phyloP scores from a whole-genome alignment of 1,140 invertebrate genomes.

The Lineus longissimus region DNA sequence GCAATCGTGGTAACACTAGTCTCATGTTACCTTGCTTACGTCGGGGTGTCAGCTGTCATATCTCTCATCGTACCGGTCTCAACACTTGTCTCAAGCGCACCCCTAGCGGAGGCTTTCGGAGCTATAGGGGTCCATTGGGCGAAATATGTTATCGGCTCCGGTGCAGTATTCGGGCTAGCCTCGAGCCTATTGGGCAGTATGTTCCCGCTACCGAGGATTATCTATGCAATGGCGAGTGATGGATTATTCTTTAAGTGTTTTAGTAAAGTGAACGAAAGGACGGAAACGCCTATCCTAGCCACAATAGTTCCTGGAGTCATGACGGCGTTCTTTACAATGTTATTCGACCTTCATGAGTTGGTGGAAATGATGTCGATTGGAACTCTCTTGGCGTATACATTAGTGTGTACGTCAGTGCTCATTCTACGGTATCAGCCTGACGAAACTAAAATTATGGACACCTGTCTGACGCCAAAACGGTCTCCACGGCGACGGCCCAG shows the following conservation, averaged over 20 bases:
- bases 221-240: slow-evolving; percentile 66
- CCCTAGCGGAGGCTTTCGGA: slow-evolving; percentile 87
- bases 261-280: slow-evolving; percentile 46
- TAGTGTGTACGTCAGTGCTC: slow-evolving; percentile 83
- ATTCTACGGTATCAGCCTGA: slow-evolving; percentile 65
- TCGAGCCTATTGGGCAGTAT: slow-evolving; percentile 92
- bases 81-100: slow-evolving; percentile 77
- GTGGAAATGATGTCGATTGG: slow-evolving; percentile 95
- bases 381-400: slow-evolving; percentile 83
- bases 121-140: slow-evolving; percentile 77
- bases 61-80: slow-evolving; percentile 72
- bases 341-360: slow-evolving; percentile 84
- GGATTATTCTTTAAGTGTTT: slow-evolving; percentile 61
- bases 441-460: neutral
- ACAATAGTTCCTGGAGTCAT: slow-evolving; percentile 75
- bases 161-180: slow-evolving; percentile 73
- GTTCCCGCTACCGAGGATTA: slow-evolving; percentile 91
- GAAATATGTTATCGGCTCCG: slow-evolving; percentile 84
- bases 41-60: slow-evolving; percentile 80
- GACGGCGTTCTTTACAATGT: slow-evolving; percentile 71
- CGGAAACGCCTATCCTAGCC: slow-evolving; percentile 73
- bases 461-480: neutral
- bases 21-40: slow-evolving; percentile 85
- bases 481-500: neutral
- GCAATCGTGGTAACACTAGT: slow-evolving; percentile 81